These are phyloP conservation scores for Aramus guarauna DNA, from an alignment of 2,113 vertebrate species.

Conservation along the genomic window DNA sequence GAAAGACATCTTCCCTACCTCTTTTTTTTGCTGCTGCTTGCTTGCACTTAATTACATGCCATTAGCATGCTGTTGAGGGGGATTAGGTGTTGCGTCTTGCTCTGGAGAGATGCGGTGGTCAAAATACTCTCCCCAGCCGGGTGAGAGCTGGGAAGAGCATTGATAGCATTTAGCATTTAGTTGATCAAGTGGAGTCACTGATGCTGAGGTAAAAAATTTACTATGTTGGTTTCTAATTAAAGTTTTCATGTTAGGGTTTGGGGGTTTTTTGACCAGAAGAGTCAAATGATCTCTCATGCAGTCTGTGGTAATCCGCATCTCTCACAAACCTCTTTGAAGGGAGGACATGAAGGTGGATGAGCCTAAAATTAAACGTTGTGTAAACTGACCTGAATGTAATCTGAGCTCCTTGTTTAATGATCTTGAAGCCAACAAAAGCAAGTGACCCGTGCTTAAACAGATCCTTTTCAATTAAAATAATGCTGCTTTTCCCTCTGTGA, in stretches of 20 bases:
- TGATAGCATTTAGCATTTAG: neutral
- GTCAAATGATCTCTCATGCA: neutral
- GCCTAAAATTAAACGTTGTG: neutral
- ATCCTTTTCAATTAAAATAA: slow-evolving; percentile 17
- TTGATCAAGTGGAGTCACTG: neutral
- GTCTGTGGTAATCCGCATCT: neutral
- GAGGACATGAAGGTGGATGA: neutral
- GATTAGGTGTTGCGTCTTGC: neutral
- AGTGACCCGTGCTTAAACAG: neutral
- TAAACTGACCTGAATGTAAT: neutral
- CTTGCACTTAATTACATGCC: neutral
- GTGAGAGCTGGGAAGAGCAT: neutral
- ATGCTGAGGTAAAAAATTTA: neutral
- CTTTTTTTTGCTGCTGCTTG: neutral
- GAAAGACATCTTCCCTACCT: neutral
- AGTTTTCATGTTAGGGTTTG: neutral
- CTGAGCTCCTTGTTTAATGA: slow-evolving; percentile 1
- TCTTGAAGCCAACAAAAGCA: neutral
- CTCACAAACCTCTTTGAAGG: neutral
- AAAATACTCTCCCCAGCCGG: neutral
- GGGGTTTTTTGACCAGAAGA: neutral
- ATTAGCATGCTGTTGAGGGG: neutral
- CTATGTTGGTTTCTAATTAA: neutral
- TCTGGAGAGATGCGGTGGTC: neutral
- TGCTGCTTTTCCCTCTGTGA: neutral